Conservation (phyloP, 2,888 invertebrate species). For the Hirtodrosophila duncani region DNA sequence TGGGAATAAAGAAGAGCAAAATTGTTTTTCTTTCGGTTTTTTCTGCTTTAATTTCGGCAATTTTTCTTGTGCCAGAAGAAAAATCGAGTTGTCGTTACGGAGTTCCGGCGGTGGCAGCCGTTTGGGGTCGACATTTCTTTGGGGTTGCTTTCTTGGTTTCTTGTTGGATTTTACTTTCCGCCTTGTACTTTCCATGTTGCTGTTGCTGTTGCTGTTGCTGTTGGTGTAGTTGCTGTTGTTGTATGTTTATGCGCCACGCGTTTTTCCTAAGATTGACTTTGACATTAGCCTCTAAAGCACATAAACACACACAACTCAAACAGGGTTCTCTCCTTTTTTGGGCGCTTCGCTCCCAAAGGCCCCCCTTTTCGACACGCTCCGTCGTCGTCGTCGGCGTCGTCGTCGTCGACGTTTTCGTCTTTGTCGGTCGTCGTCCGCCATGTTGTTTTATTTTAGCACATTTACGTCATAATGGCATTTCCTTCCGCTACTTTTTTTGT, state of each 20-base stretch:
- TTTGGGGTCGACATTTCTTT: slow-evolving; percentile 34
- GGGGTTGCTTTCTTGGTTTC: not conserved
- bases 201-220: slow-evolving; percentile 27
- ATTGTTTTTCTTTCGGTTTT: slow-evolving; percentile 70
- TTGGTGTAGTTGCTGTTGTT: slow-evolving; percentile 52
- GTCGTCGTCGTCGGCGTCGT: slow-evolving; percentile 20
- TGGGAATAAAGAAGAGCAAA: slow-evolving; percentile 47
- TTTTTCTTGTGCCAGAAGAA: slow-evolving; percentile 70
- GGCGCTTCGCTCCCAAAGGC: slow-evolving; percentile 2
- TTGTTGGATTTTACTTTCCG: slow-evolving; percentile 11
- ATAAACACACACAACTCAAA: slow-evolving; percentile 20
- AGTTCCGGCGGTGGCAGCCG: slow-evolving; percentile 35
- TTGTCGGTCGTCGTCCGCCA: slow-evolving; percentile 60
- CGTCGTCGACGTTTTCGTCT: slow-evolving; percentile 7
- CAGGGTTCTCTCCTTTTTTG: slow-evolving; percentile 2
- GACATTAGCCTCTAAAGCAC: slow-evolving; percentile 68
- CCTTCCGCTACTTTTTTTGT: slow-evolving; percentile 56
- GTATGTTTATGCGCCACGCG: slow-evolving; percentile 70
- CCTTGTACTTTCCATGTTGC: slow-evolving; percentile 6
- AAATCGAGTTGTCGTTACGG: slow-evolving; percentile 66
- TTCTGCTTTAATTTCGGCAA: slow-evolving; percentile 71
- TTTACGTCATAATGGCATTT: slow-evolving; percentile 74
- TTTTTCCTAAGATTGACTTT: slow-evolving; percentile 74
- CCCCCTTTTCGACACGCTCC: slow-evolving; percentile 67
- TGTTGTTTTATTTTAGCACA: slow-evolving; percentile 73